phyloP scores from a whole-genome alignment of 1,140 invertebrate species.

The Lethrus apterus region DNA sequence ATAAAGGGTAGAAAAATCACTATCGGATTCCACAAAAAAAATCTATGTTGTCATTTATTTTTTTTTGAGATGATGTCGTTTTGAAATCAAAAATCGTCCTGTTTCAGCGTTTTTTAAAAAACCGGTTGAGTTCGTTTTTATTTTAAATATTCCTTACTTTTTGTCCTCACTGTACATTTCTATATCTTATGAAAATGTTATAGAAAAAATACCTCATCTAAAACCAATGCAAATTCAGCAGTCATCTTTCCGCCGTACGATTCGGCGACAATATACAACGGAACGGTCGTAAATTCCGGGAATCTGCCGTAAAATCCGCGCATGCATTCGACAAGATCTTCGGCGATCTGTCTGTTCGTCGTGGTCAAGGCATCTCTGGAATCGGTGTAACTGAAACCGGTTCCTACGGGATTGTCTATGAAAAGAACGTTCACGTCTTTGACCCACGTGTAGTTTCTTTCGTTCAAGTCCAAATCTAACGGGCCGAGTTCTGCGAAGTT shows the following conservation, averaged over 20 bases:
- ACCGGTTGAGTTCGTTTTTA: too few relatives aligned
- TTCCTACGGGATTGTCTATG: slow-evolving; percentile 82
- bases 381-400: slow-evolving; percentile 81
- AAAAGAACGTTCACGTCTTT: slow-evolving; percentile 69
- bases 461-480: slow-evolving; percentile 53
- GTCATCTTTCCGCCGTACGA: slow-evolving; percentile 90
- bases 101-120: too few relatives aligned
- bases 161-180: too few relatives aligned
- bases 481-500: slow-evolving; percentile 76
- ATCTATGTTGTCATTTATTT: too few relatives aligned
- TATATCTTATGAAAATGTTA: too few relatives aligned
- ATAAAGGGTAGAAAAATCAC: too few relatives aligned
- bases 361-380: slow-evolving; percentile 46
- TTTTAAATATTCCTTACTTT: too few relatives aligned
- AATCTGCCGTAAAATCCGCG: slow-evolving; percentile 53
- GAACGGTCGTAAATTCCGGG: slow-evolving; percentile 59
- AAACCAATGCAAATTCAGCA: slow-evolving; percentile 60
- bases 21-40: too few relatives aligned
- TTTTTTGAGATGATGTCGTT: too few relatives aligned
- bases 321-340: slow-evolving; percentile 69
- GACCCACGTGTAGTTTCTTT: slow-evolving; percentile 69
- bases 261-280: slow-evolving; percentile 76
- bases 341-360: slow-evolving; percentile 65
- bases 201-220: slow-evolving; percentile 62
- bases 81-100: too few relatives aligned